Evolutionary conservation across 1,140 invertebrate species (phyloP).

Genomic region (Forficula auricularia): DNA sequence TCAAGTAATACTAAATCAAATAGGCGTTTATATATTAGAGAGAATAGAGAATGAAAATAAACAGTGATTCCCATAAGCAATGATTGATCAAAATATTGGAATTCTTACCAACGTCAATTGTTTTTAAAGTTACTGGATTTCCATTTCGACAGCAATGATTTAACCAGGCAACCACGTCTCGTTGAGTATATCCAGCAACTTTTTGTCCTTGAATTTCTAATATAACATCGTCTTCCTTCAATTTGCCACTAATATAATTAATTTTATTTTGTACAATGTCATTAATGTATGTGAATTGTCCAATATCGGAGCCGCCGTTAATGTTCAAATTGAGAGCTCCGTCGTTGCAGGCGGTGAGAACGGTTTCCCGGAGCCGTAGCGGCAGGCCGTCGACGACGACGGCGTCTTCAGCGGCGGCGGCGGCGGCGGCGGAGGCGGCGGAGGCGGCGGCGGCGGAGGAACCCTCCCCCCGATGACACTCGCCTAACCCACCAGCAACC

Average conservation of each 20-base stretch:
- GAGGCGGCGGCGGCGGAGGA: too few relatives aligned
- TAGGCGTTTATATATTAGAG: too few relatives aligned
- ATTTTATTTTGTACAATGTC: slow-evolving; percentile 24
- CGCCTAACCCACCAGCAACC: too few relatives aligned
- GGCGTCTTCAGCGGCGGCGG: too few relatives aligned
- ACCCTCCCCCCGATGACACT: too few relatives aligned
- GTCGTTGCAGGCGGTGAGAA: slow-evolving; percentile 14
- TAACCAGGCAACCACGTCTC: slow-evolving; percentile 37
- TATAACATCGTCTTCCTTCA: slow-evolving; percentile 33
- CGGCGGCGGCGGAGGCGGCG: too few relatives aligned
- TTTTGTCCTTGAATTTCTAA: slow-evolving; percentile 44
- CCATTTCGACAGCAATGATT: slow-evolving; percentile 39
- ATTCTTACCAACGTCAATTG: slow-evolving; percentile 32
- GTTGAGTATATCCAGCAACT: slow-evolving; percentile 41
- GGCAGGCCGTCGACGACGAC: too few relatives aligned
- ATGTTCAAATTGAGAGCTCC: slow-evolving; percentile 18
- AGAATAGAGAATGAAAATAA: too few relatives aligned
- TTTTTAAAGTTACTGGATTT: slow-evolving; percentile 35
- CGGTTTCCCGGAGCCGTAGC: too few relatives aligned
- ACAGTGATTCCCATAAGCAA: too few relatives aligned
- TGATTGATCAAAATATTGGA: too few relatives aligned
- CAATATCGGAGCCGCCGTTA: slow-evolving; percentile 37
- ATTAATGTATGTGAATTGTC: slow-evolving; percentile 35
- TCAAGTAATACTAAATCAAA: too few relatives aligned
- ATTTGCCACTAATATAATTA: slow-evolving; percentile 22